Percentiles rank a stretch among this genome's conserved stretches.
phyloP scores from a whole-genome alignment of 2,888 invertebrate species.

The Orthonevra nobilis region DNA sequence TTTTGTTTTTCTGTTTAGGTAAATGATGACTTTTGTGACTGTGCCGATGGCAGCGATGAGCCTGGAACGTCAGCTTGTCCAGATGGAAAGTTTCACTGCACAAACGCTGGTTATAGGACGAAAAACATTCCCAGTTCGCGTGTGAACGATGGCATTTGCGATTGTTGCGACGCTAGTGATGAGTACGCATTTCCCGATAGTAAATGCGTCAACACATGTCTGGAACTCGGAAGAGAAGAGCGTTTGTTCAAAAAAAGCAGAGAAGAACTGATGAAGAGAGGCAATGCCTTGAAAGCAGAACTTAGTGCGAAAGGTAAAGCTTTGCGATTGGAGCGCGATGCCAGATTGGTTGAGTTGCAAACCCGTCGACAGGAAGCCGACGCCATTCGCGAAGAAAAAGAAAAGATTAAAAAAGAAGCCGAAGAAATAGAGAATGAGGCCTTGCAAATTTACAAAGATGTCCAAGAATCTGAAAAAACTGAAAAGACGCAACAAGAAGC shows the following conservation, averaged over 20 bases:
- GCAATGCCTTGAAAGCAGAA: slow-evolving; percentile 87
- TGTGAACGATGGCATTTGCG: slow-evolving; percentile 97
- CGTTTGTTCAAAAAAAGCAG: slow-evolving; percentile 86
- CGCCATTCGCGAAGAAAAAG: slow-evolving; percentile 88
- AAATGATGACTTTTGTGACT: slow-evolving; percentile 97
- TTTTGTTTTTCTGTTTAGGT: slow-evolving; percentile 73
- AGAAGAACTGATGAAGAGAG: slow-evolving; percentile 88
- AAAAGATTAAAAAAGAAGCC: slow-evolving; percentile 85
- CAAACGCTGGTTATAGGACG: slow-evolving; percentile 89
- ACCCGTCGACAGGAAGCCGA: slow-evolving; percentile 90
- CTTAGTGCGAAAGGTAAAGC: slow-evolving; percentile 88
- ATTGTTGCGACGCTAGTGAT: slow-evolving; percentile 95
- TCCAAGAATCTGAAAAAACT: slow-evolving; percentile 84
- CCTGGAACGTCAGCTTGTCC: slow-evolving; percentile 97
- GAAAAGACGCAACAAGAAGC: slow-evolving; percentile 83
- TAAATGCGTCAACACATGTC: slow-evolving; percentile 89
- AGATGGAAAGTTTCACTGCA: slow-evolving; percentile 93
- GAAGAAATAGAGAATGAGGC: slow-evolving; percentile 89
- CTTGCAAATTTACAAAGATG: slow-evolving; percentile 87
- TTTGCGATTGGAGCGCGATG: slow-evolving; percentile 87
- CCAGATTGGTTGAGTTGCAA: slow-evolving; percentile 86
- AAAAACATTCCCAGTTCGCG: slow-evolving; percentile 90
- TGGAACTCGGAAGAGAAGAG: slow-evolving; percentile 89
- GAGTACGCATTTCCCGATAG: slow-evolving; percentile 84
- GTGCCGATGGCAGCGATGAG: slow-evolving; percentile 92